phyloP scores from a whole-genome alignment of 2,888 invertebrate species.

The Litoditis marina region DNA sequence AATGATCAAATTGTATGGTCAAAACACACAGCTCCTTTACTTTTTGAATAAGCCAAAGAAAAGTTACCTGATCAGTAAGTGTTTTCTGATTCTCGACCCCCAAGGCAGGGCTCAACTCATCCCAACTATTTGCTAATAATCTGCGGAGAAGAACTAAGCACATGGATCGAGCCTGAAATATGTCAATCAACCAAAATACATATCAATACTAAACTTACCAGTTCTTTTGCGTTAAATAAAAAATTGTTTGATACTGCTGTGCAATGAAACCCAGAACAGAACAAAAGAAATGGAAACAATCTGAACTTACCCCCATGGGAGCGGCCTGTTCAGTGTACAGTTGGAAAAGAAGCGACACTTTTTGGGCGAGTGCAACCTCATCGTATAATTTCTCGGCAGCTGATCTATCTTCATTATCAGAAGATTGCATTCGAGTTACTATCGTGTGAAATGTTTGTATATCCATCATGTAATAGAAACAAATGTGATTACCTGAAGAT shows the following conservation, averaged over 20 bases:
- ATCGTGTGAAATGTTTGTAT: slow-evolving; percentile 12
- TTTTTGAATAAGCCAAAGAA: not conserved
- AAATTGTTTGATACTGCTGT: not conserved
- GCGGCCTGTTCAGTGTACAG: slow-evolving; percentile 35
- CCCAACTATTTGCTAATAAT: slow-evolving; percentile 17
- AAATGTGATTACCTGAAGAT: not conserved
- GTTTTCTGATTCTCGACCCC: not conserved
- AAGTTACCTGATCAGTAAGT: slow-evolving; percentile 8
- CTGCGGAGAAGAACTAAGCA: slow-evolving; percentile 90
- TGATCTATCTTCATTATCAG: slow-evolving; percentile 13
- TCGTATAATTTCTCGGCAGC: slow-evolving; percentile 19
- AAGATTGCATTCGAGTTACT: slow-evolving; percentile 6
- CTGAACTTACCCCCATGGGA: slow-evolving; percentile 13
- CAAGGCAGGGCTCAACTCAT: slow-evolving; percentile 7
- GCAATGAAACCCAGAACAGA: too few relatives aligned
- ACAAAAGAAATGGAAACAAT: too few relatives aligned
- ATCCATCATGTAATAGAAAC: slow-evolving; percentile 8
- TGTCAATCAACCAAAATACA: too few relatives aligned
- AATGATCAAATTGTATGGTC: too few relatives aligned
- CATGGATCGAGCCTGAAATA: slow-evolving; percentile 75
- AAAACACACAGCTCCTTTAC: too few relatives aligned
- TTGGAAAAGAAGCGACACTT: slow-evolving; percentile 33
- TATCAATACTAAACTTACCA: not conserved
- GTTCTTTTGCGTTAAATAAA: not conserved
- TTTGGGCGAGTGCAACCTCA: slow-evolving; percentile 6